phyloP scores from a whole-genome alignment of 2,888 invertebrate species.

The Ochropacha duplaris region DNA sequence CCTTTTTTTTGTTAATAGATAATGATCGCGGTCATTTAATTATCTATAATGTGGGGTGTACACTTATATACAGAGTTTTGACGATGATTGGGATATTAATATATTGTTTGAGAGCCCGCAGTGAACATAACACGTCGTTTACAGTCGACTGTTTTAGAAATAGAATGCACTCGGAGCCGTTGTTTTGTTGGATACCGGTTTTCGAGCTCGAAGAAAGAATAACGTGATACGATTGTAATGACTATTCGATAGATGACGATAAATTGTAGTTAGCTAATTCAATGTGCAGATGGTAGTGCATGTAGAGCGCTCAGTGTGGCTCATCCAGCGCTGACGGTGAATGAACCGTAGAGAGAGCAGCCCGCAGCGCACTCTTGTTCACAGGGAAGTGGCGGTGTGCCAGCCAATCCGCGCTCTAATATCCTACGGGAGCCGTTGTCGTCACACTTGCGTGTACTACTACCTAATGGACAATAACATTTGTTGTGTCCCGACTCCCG shows the following conservation, averaged over 20 bases:
- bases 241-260: slow-evolving; percentile 38
- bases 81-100: slow-evolving; percentile 30
- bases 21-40: slow-evolving; percentile 44
- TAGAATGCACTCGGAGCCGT: neutral
- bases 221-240: slow-evolving; percentile 31
- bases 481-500: slow-evolving; percentile 22
- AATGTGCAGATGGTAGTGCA: slow-evolving; percentile 11
- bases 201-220: slow-evolving; percentile 9
- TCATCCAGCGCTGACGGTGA: slow-evolving; percentile 35
- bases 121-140: slow-evolving; percentile 26
- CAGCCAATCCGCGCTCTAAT: slow-evolving; percentile 58
- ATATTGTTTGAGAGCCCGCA: slow-evolving; percentile 31
- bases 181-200: slow-evolving; percentile 20
- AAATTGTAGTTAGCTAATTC: slow-evolving; percentile 42
- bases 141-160: neutral
- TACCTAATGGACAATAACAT: slow-evolving; percentile 47
- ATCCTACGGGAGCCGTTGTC: slow-evolving; percentile 51
- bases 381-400: slow-evolving; percentile 61
- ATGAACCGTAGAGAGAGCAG: slow-evolving; percentile 43
- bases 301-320: slow-evolving; percentile 22
- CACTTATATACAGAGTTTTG: slow-evolving; percentile 30
- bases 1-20: slow-evolving; percentile 46
- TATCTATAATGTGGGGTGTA: slow-evolving; percentile 36
- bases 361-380: slow-evolving; percentile 25
- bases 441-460: slow-evolving; percentile 41